Evolutionary conservation across 1,140 invertebrate species (phyloP), one percentile per base, ranked within the genome.

Genomic region (Galleria mellonella): DNA sequence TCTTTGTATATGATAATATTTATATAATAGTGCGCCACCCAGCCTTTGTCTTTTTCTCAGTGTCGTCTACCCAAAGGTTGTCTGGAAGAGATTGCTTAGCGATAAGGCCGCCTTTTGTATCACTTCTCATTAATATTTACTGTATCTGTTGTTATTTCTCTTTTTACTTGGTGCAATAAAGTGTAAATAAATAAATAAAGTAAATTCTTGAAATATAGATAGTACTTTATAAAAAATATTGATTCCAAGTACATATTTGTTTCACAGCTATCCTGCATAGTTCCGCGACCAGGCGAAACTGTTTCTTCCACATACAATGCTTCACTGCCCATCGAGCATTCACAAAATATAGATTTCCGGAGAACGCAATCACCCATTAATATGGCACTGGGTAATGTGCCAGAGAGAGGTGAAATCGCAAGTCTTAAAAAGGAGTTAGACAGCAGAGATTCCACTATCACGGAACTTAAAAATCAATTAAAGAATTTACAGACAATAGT

Each of bases 401-500:
- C 55, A 61, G n/a, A 50, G 47, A 15, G 67, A 59, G 13, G 51
- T 9, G 71, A 85, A 51, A 67, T 87, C n/a, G 74, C 83, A 37
- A 58, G 56, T 0, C 56, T 87, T 6, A 68, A 69, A 27, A 77
- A 83, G 33, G 77, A 86, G 52, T 62, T 87, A 1, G 71, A 83
- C 65, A 76, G 62, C 30, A 62, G 83, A 57, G 82, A 87, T 47
- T 79, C 74, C 1, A 84, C 83, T 4, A 87, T 92, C 46, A 89
- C 83, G 30, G 89, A 91, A 62, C 72, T 92, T 0, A 88, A 89
- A 55, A 87, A 87, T 30, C 89, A 92, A 57, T 74, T 92, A 7
- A 83, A 84, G 28, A 87, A 84, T 32, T 66, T 92, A 17, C 89
- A 91, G 58, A 87, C 74, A 4, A 88, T 88, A 30, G 78, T 92